Conservation (phyloP, 2,888 invertebrate species). For the Coenonympha glycerion region DNA sequence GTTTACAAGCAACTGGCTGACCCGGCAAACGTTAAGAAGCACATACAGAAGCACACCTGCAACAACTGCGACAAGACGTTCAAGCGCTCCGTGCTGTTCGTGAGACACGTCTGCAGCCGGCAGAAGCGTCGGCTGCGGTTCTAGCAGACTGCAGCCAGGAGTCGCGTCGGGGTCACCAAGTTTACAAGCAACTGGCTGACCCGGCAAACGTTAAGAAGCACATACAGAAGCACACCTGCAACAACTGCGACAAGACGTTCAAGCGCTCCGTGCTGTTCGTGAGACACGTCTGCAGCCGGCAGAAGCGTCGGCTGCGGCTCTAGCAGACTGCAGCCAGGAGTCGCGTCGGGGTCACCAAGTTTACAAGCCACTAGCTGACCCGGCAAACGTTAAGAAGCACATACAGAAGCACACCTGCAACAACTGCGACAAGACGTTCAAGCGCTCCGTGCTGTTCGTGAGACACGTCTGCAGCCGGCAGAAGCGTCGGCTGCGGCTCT, state of each 20-base stretch:
- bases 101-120: constrained; percentile 10
- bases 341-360: not conserved
- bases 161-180: not conserved
- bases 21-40: too few species aligned
- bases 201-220: too few species aligned
- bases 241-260: too few species aligned
- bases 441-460: too few species aligned
- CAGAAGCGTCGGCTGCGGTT: not conserved
- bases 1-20: not conserved
- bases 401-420: too few species aligned
- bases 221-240: too few species aligned
- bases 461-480: not conserved
- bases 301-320: not conserved
- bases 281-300: not conserved
- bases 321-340: too few species aligned
- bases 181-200: not conserved
- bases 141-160: too few species aligned
- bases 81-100: constrained; percentile 10
- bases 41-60: too few species aligned
- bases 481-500: not conserved
- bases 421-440: too few species aligned
- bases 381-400: too few species aligned
- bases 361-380: not conserved
- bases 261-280: too few species aligned
- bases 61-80: constrained; percentile 20